Conservation (phyloP, 1,140 invertebrate genomes). For the Pteromalus puparum region DNA sequence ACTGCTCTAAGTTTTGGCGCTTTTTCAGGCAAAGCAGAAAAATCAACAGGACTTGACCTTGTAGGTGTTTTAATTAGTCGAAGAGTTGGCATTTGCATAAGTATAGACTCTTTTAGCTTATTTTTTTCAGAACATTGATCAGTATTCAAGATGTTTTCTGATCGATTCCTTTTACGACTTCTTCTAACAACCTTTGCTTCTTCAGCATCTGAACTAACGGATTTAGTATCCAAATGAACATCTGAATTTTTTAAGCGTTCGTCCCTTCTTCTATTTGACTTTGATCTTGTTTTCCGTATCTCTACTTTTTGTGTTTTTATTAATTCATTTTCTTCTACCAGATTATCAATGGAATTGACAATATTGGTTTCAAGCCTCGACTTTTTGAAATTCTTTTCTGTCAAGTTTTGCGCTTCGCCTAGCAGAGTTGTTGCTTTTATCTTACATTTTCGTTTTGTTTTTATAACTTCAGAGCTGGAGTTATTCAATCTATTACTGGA, state of each 20-base stretch:
- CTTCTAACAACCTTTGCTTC: neutral
- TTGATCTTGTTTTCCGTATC: neutral
- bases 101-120: neutral
- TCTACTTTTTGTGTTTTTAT: neutral
- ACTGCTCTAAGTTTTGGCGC: neutral
- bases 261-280: neutral
- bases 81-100: constrained; percentile 7
- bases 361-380: neutral
- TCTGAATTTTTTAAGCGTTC: neutral
- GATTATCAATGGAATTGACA: neutral
- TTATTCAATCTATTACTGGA: neutral
- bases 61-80: neutral
- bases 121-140: neutral
- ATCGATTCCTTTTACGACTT: neutral
- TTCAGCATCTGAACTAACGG: neutral
- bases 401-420: neutral
- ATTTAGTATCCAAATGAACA: neutral
- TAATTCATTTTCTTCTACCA: neutral
- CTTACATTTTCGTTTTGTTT: constrained; percentile 9
- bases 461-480: neutral
- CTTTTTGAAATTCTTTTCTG: neutral
- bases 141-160: neutral
- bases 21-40: neutral
- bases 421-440: neutral
- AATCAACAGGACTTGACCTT: neutral